Evolutionary conservation across 2,113 vertebrate genomes (phyloP), one percentile per base, ranked within the genome.

Genomic region (Pipa parva): DNA sequence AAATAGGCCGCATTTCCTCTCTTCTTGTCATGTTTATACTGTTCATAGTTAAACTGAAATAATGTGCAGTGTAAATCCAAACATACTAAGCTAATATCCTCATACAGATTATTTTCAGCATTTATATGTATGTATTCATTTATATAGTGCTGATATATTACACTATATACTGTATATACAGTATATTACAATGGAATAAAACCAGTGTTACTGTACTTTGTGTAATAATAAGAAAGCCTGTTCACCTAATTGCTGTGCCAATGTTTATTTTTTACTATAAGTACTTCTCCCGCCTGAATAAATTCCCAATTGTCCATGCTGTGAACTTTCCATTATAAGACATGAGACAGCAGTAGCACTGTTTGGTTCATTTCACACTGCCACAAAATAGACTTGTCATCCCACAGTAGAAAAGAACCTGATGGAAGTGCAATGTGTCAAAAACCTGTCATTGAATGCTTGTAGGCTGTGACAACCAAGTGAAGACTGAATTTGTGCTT

Each of bases 281-380:
- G 74, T 74, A 74, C 74, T 81, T 85, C 80, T 71, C 76, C 76
- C 75, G 72, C 69, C 77, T 81, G 75, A 74, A 81, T 77, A 81
- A 81, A 81, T 77, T 74, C 72, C 72, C 75, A 75, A 77, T 84
- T 76, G 74, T 81, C 75, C 75, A 75, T 75, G 74, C 79, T 78
- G 76, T 76, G 78, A 81, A 78, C 78, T 72, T 84, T 82, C 75
- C 74, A 77, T 81, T 82, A 80, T 77, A 78, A 87, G 80, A 79
- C 76, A 78, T 56, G 55, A 84, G 79, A 73, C 75, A 80, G 79
- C 59, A 20, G 77, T 74, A 79, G 76, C 56, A 45, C 65, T 63
- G 71, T 67, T 74, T 51, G 72, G 73, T 81, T 80, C 81, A 79
- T 79, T 76, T 80, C 79, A 84, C 78, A 77, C 67, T 20, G 7